phyloP scores from a whole-genome alignment of 2,113 vertebrate species.

The Oreocharis arfaki region DNA sequence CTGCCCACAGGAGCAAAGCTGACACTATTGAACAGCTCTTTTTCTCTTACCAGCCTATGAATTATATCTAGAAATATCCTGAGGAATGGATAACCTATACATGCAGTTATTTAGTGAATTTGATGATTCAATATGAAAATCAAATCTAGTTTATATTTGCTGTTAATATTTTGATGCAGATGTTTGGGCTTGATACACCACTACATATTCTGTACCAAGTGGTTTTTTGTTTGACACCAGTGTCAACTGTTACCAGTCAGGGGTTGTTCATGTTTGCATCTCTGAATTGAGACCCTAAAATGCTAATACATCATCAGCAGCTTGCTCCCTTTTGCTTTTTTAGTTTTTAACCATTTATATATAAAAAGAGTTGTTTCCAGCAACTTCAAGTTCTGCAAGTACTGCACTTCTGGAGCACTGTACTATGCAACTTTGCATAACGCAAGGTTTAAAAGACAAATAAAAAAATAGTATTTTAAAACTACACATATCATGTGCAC shows the following conservation, averaged over 20 bases:
- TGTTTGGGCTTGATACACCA: neutral
- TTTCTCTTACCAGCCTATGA: neutral
- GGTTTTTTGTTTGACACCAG: neutral
- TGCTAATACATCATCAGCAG: neutral
- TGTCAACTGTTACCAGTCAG: neutral
- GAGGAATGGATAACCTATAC: neutral
- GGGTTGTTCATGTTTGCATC: neutral
- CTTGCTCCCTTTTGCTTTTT: neutral
- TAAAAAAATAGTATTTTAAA: conserved; percentile 66
- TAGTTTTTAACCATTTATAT: conserved; percentile 40
- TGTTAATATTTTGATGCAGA: conserved; percentile 27
- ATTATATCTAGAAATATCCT: neutral
- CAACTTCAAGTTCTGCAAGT: conserved; percentile 62
- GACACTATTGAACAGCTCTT: neutral
- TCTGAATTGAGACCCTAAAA: conserved; percentile 9
- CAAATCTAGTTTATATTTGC: neutral
- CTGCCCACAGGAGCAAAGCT: neutral
- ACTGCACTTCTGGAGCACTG: conserved; percentile 37
- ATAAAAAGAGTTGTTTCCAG: conserved; percentile 64
- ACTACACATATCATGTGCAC: conserved; percentile 61
- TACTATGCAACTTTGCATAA: conserved; percentile 34
- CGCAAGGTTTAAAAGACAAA: conserved; percentile 63
- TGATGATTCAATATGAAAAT: neutral
- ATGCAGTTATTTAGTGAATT: neutral
- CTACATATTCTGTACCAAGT: neutral